A percentile compares a stretch with the other conserved stretches of the same genome.
phyloP scores from a whole-genome alignment of 2,888 invertebrate genomes.

The Abrostola triplasia region DNA sequence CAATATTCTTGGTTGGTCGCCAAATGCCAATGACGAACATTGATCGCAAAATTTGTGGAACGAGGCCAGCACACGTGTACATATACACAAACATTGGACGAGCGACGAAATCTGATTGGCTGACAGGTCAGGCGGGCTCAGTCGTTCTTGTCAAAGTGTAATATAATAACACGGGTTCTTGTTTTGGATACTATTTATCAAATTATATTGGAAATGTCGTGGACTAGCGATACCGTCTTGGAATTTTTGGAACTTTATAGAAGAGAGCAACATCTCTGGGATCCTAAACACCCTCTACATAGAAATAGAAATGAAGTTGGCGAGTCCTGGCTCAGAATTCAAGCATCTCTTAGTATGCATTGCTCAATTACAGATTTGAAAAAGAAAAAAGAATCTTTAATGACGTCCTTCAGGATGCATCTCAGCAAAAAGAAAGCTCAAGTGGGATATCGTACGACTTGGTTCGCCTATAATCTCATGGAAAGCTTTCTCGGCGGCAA shows the following conservation, averaged over 20 bases:
- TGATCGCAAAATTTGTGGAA: constrained; percentile 71
- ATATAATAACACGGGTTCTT: constrained; percentile 6
- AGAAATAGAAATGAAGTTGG: constrained; percentile 75
- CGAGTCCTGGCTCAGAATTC: constrained; percentile 81
- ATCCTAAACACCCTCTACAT: constrained; percentile 76
- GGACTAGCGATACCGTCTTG: constrained; percentile 76
- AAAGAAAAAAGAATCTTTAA: constrained; percentile 83
- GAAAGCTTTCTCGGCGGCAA: constrained; percentile 80
- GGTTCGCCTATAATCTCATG: constrained; percentile 83
- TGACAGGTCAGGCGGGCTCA: constrained; percentile 40
- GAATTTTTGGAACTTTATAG: constrained; percentile 81
- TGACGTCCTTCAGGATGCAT: constrained; percentile 81
- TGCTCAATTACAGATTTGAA: constrained; percentile 76
- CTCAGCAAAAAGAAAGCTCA: constrained; percentile 71
- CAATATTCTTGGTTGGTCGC: constrained; percentile 63
- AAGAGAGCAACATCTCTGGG: constrained; percentile 78
- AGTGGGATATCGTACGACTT: constrained; percentile 71
- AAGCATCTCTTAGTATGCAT: constrained; percentile 68
- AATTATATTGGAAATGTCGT: constrained; percentile 65
- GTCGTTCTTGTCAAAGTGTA: constrained; percentile 40
- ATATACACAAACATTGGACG: constrained; percentile 76
- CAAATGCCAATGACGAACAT: constrained; percentile 71
- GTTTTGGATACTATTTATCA: constrained; percentile 39
- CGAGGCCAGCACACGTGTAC: constrained; percentile 69
- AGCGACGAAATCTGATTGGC: constrained; percentile 67